Evolutionary conservation across 2,888 invertebrate species (phyloP).

Genomic region (Tryphoninae sp.): DNA sequence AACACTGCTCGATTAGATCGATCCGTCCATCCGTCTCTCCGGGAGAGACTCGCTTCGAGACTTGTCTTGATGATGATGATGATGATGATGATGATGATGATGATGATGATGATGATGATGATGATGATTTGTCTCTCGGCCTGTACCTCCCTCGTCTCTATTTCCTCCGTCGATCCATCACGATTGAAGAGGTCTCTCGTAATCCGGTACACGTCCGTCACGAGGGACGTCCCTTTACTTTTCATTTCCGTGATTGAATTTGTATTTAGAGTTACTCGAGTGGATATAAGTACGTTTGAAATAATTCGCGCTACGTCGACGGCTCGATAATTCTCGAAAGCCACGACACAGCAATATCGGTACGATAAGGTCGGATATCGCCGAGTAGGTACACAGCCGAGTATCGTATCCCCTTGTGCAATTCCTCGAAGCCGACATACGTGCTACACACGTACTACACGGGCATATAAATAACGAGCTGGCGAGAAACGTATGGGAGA

Average conservation of each 20-base stretch:
- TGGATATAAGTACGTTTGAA: background rate
- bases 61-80: slow-evolving; percentile 17
- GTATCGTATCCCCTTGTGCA: slow-evolving; percentile 47
- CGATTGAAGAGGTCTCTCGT: slow-evolving; percentile 18
- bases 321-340: background rate
- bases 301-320: background rate
- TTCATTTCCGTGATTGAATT: background rate
- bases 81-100: slow-evolving; percentile 53
- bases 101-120: slow-evolving; percentile 55
- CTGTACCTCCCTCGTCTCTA: slow-evolving; percentile 13
- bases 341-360: background rate
- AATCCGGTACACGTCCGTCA: slow-evolving; percentile 54
- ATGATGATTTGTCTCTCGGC: slow-evolving; percentile 31
- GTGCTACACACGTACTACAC: slow-evolving; percentile 15
- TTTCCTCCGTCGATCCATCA: slow-evolving; percentile 23
- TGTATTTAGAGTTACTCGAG: too few relatives aligned
- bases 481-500: slow-evolving; percentile 4
- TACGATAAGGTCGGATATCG: slow-evolving; percentile 2
- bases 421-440: slow-evolving; percentile 45
- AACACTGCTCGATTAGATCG: slow-evolving; percentile 61
- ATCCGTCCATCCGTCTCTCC: slow-evolving; percentile 50
- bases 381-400: background rate
- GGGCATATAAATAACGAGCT: slow-evolving; percentile 46
- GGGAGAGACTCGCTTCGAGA: slow-evolving; percentile 29
- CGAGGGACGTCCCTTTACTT: slow-evolving; percentile 19